phyloP scores from a whole-genome alignment of 2,797 vertebrate species.

The Cossypha polioptera region DNA sequence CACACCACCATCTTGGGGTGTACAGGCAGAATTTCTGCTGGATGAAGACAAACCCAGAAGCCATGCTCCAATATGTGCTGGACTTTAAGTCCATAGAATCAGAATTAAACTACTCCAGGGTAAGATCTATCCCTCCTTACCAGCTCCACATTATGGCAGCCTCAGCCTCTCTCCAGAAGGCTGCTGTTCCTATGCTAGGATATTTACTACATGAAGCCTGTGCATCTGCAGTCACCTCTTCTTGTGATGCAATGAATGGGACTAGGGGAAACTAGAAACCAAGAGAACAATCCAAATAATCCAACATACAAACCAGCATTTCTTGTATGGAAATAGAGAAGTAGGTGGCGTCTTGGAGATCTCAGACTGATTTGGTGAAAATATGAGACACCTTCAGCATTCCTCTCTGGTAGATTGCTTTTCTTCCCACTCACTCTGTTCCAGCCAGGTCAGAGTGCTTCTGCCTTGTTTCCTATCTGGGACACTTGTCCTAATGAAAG shows the following conservation, averaged over 20 bases:
- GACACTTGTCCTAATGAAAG: not conserved
- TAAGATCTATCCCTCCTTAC: not conserved
- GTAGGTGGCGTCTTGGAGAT: not conserved
- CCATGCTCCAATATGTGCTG: accelerated
- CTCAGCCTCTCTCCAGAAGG: not conserved
- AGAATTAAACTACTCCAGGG: not conserved
- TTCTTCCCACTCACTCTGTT: not conserved
- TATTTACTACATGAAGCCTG: accelerated
- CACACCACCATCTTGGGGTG: not conserved
- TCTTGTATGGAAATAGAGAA: not conserved
- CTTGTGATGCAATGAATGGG: not conserved
- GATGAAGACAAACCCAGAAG: not conserved
- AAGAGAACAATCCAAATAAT: not conserved
- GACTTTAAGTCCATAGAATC: not conserved
- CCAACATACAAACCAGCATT: not conserved
- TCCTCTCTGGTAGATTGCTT: not conserved
- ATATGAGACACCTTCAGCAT: not conserved
- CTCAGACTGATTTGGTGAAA: not conserved
- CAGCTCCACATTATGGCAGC: accelerated
- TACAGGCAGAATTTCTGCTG: not conserved
- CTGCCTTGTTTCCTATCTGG: not conserved
- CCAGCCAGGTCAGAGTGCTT: not conserved
- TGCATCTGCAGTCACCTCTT: accelerated
- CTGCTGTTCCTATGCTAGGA: not conserved
- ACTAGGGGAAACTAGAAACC: not conserved